phyloP scores from a whole-genome alignment of 2,888 invertebrate species.

The Oscheius onirici region DNA sequence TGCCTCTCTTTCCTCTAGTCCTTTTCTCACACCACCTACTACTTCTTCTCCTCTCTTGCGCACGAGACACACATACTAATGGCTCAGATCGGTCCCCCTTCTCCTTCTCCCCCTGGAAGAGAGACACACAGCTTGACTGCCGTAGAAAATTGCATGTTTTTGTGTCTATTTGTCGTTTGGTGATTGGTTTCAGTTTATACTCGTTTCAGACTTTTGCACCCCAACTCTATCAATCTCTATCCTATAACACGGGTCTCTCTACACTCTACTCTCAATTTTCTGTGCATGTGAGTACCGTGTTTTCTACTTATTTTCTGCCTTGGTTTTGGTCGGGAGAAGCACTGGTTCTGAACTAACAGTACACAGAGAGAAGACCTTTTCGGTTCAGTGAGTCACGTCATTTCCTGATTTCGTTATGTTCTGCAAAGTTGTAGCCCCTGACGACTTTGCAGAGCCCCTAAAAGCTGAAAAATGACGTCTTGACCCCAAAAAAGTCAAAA shows the following conservation, averaged over 20 bases:
- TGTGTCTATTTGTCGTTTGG: background rate
- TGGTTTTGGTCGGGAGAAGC: background rate
- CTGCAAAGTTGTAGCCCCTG: too few species aligned
- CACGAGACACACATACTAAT: too few species aligned
- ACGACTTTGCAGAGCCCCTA: too few species aligned
- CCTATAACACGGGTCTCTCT: conserved; percentile 16
- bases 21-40: background rate
- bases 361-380: background rate
- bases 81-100: background rate
- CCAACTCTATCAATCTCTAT: conserved; percentile 14
- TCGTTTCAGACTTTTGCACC: conserved; percentile 5
- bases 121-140: too few species aligned
- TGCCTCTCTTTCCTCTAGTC: background rate
- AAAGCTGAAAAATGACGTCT: too few species aligned
- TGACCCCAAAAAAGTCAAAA: too few species aligned
- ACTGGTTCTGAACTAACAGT: background rate
- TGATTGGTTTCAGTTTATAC: background rate
- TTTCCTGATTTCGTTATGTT: too few species aligned
- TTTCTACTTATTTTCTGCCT: background rate
- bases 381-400: too few species aligned
- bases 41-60: background rate
- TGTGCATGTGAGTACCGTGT: conserved; percentile 20
- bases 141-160: background rate
- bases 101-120: background rate
- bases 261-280: background rate